A percentile compares a stretch with the other conserved stretches of the same genome.
Evolutionary conservation across 2,888 invertebrate genomes (phyloP).

Genomic region (Xanthorhoe designata): DNA sequence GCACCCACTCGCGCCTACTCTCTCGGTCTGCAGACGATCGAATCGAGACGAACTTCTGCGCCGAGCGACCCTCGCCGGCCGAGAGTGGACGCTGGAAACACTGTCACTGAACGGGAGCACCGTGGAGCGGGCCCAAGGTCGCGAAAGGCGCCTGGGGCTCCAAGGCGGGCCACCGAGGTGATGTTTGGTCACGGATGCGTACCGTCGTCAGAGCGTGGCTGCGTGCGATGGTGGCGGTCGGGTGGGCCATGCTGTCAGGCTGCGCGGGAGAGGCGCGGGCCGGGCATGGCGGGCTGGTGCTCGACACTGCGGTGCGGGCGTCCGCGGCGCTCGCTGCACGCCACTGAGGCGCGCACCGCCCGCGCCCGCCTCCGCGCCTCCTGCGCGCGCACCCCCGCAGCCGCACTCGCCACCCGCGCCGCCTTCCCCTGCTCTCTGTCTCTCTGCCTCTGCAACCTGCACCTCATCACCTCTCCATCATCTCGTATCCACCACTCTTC

Average conservation of each 20-base stretch:
- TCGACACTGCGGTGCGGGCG: slow-evolving; percentile 85
- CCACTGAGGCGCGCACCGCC: slow-evolving; percentile 81
- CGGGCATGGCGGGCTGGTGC: slow-evolving; percentile 84
- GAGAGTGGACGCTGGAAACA: slow-evolving; percentile 60
- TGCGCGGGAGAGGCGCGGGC: slow-evolving; percentile 84
- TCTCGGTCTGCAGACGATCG: slow-evolving; percentile 83
- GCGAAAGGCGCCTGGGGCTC: slow-evolving; percentile 46
- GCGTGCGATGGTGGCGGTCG: slow-evolving; percentile 85
- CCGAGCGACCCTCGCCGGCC: slow-evolving; percentile 68
- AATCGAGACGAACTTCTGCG: slow-evolving; percentile 76
- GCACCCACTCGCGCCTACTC: slow-evolving; percentile 80
- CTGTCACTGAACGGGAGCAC: slow-evolving; percentile 70
- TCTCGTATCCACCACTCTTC: slow-evolving; percentile 6
- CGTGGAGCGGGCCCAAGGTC: slow-evolving; percentile 49
- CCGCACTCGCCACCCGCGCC: slow-evolving; percentile 50
- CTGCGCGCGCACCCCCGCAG: slow-evolving; percentile 46
- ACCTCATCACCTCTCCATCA: slow-evolving; percentile 39
- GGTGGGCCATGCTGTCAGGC: slow-evolving; percentile 85
- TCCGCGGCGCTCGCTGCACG: slow-evolving; percentile 84
- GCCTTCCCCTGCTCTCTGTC: slow-evolving; percentile 37
- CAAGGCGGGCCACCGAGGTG: slow-evolving; percentile 38
- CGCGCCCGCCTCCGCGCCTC: slow-evolving; percentile 62
- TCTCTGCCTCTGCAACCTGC: slow-evolving; percentile 29
- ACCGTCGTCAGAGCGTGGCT: slow-evolving; percentile 86
- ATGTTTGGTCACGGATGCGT: slow-evolving; percentile 62